Percentiles rank a stretch among this genome's conserved stretches.
These are phyloP conservation scores for Chrysemys picta DNA, from an alignment of 2,113 vertebrate genomes.

Conservation along the genomic window DNA sequence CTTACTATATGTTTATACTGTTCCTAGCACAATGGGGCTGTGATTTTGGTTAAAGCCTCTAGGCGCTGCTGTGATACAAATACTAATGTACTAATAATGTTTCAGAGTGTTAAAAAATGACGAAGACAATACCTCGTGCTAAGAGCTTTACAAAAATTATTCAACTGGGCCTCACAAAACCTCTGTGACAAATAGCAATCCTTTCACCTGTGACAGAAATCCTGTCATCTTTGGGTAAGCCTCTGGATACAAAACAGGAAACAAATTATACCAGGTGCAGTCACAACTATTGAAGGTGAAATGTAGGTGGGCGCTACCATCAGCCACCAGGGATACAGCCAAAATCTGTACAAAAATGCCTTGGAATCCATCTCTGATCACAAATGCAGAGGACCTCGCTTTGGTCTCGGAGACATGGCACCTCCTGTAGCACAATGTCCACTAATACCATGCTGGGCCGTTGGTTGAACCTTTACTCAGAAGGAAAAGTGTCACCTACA, in stretches of 20 bases:
- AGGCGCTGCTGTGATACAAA: not conserved
- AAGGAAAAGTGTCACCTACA: not conserved
- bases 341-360: not conserved
- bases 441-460: not conserved
- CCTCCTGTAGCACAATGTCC: not conserved
- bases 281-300: not conserved
- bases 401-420: not conserved
- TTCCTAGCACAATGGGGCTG: not conserved
- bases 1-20: not conserved
- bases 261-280: not conserved
- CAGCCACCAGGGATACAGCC: not conserved
- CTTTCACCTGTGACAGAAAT: not conserved
- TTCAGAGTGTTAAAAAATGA: not conserved
- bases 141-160: not conserved
- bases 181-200: not conserved
- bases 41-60: not conserved
- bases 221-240: not conserved
- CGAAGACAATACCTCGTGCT: not conserved
- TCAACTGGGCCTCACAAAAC: slow-evolving; percentile 6
- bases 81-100: not conserved
- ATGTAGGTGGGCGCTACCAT: not conserved
- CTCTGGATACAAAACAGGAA: not conserved
- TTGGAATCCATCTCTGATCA: not conserved
- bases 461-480: not conserved
- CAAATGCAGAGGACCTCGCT: not conserved